A percentile compares a stretch with the other conserved stretches of the same genome.
Evolutionary conservation across 2,888 invertebrate species (phyloP).

Genomic region (Spisula solida): DNA sequence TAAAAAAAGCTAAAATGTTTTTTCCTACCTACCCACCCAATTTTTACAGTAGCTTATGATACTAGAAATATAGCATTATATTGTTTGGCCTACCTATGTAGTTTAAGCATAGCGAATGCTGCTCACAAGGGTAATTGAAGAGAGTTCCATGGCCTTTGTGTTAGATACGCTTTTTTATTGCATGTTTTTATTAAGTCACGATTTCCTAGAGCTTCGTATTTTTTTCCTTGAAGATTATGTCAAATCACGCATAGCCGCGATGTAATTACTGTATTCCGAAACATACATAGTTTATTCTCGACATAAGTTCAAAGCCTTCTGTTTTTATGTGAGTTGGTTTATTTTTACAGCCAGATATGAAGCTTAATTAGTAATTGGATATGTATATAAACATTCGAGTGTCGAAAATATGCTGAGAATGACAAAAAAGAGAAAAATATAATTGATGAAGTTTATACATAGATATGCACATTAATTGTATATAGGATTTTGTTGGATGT

Average conservation of each 20-base stretch:
- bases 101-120: background rate
- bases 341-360: background rate
- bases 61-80: too few relatives aligned
- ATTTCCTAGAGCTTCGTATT: background rate
- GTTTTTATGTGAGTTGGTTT: constrained; percentile 1
- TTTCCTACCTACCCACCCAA: too few relatives aligned
- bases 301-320: constrained; percentile 4
- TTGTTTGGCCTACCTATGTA: background rate
- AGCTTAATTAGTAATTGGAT: background rate
- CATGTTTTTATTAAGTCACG: background rate
- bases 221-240: background rate
- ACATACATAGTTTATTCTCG: background rate
- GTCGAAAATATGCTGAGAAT: constrained; percentile 5
- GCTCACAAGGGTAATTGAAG: background rate
- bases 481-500: background rate
- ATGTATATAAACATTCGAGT: background rate
- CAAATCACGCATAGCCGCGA: background rate
- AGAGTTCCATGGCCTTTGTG: background rate
- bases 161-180: background rate
- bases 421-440: background rate
- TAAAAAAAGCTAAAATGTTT: too few relatives aligned
- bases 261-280: background rate
- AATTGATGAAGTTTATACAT: background rate
- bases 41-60: too few relatives aligned
- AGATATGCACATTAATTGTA: background rate